Evolutionary conservation across 2,888 invertebrate species (phyloP), one percentile per base, ranked within the genome.

Genomic region (Harpalus rufipes): DNA sequence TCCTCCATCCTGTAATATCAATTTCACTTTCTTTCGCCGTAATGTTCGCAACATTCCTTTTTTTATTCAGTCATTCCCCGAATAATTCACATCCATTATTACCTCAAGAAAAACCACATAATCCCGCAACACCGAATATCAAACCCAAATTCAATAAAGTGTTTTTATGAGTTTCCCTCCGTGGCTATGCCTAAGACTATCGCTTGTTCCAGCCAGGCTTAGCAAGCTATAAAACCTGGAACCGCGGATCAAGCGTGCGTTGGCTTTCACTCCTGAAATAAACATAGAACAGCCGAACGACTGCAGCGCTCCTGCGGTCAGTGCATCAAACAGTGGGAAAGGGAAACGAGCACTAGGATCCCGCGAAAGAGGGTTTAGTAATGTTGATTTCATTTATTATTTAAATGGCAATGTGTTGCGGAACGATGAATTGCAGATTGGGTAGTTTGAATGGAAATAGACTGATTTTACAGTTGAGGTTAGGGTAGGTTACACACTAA

Each of bases 361-460:
- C 12, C 25, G 8, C 18, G 18, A 63, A 59, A 12, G n/a, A 39
- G 68, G 68, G 39, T 68, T 68, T 68, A 14, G 32, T 39, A 25
- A 25, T 32, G 68, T 14, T 68, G 32, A 68, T 68, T 68, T 68
- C 68, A 68, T 68, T 68, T 68, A 68, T 68, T 68, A 68, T 68
- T 68, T 68, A 68, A 68, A 68, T 39, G 68, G 68, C 68, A 68
- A 68, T 68, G 68, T 68, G 39, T 39, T 68, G 32, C 14, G 18
- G 68, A 68, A n/a, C 32, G 14, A 68, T 68, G 68, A 68, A 68
- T 68, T 68, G 68, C 68, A 68, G 25, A 68, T 68, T 14, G 32
- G 68, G 68, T 39, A 7, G 68, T 68, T 68, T 68, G 68, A 68
- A 68, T 68, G 68, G 68, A 68, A 68, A 68, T 68, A 68, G 68